Base-by-base conservation (phyloP, 2,888 invertebrate species). In the Sarcophaga rosellei region DNA sequence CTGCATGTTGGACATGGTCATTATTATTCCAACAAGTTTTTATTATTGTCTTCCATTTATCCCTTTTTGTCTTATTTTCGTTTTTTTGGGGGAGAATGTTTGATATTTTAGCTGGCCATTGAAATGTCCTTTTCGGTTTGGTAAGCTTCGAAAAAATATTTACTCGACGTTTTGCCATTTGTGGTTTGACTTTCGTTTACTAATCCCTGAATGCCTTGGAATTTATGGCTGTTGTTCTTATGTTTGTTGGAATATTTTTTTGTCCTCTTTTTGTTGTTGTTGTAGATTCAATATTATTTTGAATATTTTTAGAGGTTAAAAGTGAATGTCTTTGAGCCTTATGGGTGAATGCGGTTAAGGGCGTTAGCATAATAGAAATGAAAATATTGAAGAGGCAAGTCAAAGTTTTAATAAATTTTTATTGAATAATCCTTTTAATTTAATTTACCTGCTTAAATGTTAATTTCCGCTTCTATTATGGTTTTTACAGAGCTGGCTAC, bases 181-280 rank as follows among this genome's bases (percentile, higher is more conserved):
- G 88, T 73, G 89, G 89, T 88, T 89, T 88, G 87, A 88, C 89
- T 89, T 87, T 81, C 63, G 63, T 79, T 70, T 84, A 86, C 87
- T 89, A 89, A 89, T 89, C 88, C 88, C 78, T 88, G 35, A 87
- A 88, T 86, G 88, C 88, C 87, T 87, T 85, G 88, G 86, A 89
- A 89, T 89, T 89, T 89, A 89, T 89, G 83, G 88, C 88, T 81
- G 88, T 88, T 88, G 87, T 86, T 84, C 81, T 85, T 81, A 45
- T 70, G 35, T 35, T 35, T 59, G 85, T 59, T 53, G 4, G 53
- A 17, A 53, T 53, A 17, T 53, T 15, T 53, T 47, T 53, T 53
- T 17, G 17, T 15, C 17, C 17, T 53, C 47, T 53, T 15, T 53
- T 53, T 47, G 0, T 35, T 35, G 35, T 35, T 10, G 35, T 35